Evolutionary conservation across 2,113 vertebrate species (phyloP).

Genomic region (Chinchilla lanigera): DNA sequence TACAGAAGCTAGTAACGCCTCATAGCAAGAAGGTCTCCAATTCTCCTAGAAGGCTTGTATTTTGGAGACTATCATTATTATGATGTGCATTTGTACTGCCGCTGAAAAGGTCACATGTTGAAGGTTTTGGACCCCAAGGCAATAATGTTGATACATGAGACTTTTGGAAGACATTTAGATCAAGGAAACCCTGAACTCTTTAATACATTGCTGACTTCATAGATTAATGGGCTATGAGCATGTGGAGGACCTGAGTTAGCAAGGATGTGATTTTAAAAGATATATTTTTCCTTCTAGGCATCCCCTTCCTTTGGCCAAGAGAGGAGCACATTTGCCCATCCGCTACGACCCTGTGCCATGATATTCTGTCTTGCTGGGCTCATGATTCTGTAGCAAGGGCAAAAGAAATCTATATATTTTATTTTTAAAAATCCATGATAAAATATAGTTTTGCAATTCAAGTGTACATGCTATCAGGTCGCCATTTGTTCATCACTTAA

Average conservation of each 20-base stretch:
- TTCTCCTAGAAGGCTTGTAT: fast-evolving
- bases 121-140: neutral
- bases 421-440: neutral
- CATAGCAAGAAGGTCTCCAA: fast-evolving
- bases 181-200: neutral
- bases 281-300: neutral
- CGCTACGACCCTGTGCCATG: neutral
- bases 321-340: neutral
- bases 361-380: neutral
- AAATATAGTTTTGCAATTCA: neutral
- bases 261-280: neutral
- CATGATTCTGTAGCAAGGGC: neutral
- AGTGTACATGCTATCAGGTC: neutral
- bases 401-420: neutral
- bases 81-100: neutral
- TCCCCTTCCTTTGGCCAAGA: neutral
- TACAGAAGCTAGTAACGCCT: fast-evolving
- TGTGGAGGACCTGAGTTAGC: neutral
- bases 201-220: too few relatives aligned
- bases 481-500: neutral
- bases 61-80: neutral
- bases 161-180: neutral
- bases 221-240: neutral
- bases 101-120: neutral
- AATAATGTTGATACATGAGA: neutral